A percentile compares a stretch with the other conserved stretches of the same genome.
phyloP scores from a whole-genome alignment of 2,888 invertebrate genomes.

The Troglohyphantes excavatus region DNA sequence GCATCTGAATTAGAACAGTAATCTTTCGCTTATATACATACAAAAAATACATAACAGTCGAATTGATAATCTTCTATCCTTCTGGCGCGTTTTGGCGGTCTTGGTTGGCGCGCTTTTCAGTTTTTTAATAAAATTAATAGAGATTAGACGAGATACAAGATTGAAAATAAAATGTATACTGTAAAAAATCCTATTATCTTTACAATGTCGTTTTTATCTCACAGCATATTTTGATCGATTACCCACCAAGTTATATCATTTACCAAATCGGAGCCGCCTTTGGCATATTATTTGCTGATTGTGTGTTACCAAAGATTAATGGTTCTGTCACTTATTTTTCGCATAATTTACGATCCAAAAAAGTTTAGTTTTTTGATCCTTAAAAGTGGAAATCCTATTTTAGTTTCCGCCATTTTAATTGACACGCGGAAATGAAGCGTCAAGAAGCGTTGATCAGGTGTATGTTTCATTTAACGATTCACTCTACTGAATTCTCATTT shows the following conservation, averaged over 20 bases:
- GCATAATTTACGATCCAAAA: background rate
- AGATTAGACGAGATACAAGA: no score
- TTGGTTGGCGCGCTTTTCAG: no score
- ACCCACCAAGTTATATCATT: background rate
- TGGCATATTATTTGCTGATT: background rate
- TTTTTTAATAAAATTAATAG: no score
- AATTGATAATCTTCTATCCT: no score
- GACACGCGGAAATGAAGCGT: background rate
- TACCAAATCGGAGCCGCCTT: background rate
- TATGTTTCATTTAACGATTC: background rate
- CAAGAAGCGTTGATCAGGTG: background rate
- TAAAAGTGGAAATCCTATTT: background rate
- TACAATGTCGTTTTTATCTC: background rate
- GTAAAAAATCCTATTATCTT: no score
- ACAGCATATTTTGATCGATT: background rate
- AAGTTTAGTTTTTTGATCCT: background rate
- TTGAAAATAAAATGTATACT: background rate
- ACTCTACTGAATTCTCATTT: background rate
- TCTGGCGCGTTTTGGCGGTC: no score
- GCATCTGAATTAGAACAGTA: no score
- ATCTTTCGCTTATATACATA: no score
- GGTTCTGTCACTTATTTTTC: background rate
- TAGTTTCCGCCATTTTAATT: background rate
- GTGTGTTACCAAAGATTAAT: background rate
- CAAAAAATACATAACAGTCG: no score